Percentiles rank a stretch among this genome's conserved stretches.
These are phyloP conservation scores for Patella pellucida DNA, from an alignment of 2,888 invertebrate species.

Conservation along the genomic window DNA sequence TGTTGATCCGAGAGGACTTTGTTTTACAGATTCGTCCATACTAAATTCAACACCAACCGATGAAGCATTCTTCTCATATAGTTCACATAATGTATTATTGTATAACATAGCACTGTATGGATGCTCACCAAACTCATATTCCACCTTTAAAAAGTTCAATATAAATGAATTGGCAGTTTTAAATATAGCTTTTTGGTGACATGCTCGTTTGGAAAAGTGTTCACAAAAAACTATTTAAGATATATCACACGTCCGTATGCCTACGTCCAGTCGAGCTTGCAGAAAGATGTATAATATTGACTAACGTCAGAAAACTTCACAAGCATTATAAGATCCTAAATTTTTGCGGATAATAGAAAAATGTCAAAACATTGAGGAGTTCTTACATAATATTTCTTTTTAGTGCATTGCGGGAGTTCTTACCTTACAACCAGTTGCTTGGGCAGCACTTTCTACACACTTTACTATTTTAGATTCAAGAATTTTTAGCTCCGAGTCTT, in stretches of 20 bases:
- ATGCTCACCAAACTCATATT: not conserved
- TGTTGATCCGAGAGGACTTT: slow-evolving; percentile 46
- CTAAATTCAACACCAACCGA: slow-evolving; percentile 14
- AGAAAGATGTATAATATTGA: no score
- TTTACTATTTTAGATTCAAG: slow-evolving; percentile 48
- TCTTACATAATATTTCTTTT: no score
- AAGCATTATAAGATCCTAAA: no score
- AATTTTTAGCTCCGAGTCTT: slow-evolving; percentile 44
- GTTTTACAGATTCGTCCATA: not conserved
- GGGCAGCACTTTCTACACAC: slow-evolving; percentile 63
- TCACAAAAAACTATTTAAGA: no score
- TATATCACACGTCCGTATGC: no score
- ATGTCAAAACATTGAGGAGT: no score
- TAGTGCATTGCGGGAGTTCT: not conserved
- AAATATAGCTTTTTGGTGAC: no score
- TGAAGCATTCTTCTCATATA: slow-evolving; percentile 26
- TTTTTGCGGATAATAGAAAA: no score
- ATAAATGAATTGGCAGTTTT: no score
- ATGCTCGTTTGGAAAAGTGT: no score
- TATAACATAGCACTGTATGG: slow-evolving; percentile 30
- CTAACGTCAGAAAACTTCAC: no score
- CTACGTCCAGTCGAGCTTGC: no score
- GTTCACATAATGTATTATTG: slow-evolving; percentile 25
- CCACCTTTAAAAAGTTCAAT: not conserved
- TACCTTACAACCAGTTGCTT: slow-evolving; percentile 57